Conservation (phyloP, 2,888 invertebrate species). For the Rhingia rostrata region DNA sequence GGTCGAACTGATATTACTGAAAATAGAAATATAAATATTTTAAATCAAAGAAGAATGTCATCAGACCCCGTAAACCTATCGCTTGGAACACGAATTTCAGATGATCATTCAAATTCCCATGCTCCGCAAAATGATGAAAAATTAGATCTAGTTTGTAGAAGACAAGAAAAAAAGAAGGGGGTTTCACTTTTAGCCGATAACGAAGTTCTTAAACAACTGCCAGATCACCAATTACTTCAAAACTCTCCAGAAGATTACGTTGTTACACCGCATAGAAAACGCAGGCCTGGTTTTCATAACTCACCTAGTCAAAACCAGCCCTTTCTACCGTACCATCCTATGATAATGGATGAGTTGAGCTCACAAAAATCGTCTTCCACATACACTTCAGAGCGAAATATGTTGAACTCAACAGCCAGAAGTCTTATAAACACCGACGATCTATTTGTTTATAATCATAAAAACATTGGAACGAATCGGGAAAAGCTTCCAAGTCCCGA, state of each 20-base stretch:
- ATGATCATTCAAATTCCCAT: constrained; percentile 79
- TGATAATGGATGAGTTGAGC: constrained; percentile 89
- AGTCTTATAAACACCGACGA: constrained; percentile 79
- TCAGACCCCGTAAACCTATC: constrained; percentile 93
- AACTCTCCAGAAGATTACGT: constrained; percentile 93
- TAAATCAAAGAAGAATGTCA: constrained; percentile 84
- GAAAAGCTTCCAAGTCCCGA: constrained; percentile 88
- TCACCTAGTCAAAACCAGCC: constrained; percentile 94
- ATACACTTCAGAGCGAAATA: constrained; percentile 80
- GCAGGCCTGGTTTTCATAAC: constrained; percentile 93
- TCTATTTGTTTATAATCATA: constrained; percentile 79
- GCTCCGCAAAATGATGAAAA: constrained; percentile 79
- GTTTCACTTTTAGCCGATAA: constrained; percentile 88
- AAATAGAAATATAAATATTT: constrained; percentile 62
- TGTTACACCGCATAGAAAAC: constrained; percentile 93
- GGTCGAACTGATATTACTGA: constrained; percentile 48
- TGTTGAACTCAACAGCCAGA: constrained; percentile 79
- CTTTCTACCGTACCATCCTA: constrained; percentile 91
- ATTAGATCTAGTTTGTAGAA: constrained; percentile 77
- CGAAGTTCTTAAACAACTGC: constrained; percentile 84
- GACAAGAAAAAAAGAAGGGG: constrained; percentile 84
- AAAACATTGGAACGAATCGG: constrained; percentile 79
- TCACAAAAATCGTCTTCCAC: constrained; percentile 87
- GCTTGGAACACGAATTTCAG: constrained; percentile 85
- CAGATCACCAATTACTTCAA: constrained; percentile 88